Conservation (phyloP, 2,888 invertebrate species). For the Bellardia pandia region DNA sequence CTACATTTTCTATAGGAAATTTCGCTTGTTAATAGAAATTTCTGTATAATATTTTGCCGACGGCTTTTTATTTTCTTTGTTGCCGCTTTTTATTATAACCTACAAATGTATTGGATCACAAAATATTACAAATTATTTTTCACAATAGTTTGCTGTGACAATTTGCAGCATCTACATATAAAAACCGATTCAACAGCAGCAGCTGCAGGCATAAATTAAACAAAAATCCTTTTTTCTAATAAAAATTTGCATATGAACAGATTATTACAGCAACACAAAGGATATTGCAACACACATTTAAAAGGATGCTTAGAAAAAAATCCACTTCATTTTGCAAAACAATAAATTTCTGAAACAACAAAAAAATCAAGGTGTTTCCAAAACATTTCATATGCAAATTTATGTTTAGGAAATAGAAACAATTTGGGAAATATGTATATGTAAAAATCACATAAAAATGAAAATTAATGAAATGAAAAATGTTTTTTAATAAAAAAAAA, state of each 20-base stretch:
- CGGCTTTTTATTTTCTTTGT: background rate
- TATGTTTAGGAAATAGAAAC: background rate
- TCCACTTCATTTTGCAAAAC: constrained; percentile 63
- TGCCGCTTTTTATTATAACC: background rate
- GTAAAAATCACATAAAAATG: constrained; percentile 31
- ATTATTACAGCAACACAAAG: constrained; percentile 31
- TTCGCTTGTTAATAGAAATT: too few relatives aligned
- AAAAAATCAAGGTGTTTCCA: constrained; percentile 56
- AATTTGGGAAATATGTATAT: background rate
- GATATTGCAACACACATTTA: constrained; percentile 25
- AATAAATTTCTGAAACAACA: constrained; percentile 30
- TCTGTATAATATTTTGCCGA: constrained; percentile 15
- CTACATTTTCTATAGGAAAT: too few relatives aligned
- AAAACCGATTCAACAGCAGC: constrained; percentile 7
- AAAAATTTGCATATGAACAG: constrained; percentile 69
- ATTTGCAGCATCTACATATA: constrained; percentile 21
- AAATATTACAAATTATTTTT: constrained; percentile 40
- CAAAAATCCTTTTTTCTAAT: constrained; percentile 34
- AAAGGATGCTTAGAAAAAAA: constrained; percentile 53
- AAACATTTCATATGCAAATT: constrained; percentile 68
- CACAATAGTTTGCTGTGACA: constrained; percentile 50
- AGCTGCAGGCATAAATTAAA: constrained; percentile 63
- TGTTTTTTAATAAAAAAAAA: constrained; percentile 26
- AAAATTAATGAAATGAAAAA: constrained; percentile 68
- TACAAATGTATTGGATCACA: constrained; percentile 22